Base-by-base conservation (phyloP, 2,888 invertebrate species). In the Xestia ashworthii region DNA sequence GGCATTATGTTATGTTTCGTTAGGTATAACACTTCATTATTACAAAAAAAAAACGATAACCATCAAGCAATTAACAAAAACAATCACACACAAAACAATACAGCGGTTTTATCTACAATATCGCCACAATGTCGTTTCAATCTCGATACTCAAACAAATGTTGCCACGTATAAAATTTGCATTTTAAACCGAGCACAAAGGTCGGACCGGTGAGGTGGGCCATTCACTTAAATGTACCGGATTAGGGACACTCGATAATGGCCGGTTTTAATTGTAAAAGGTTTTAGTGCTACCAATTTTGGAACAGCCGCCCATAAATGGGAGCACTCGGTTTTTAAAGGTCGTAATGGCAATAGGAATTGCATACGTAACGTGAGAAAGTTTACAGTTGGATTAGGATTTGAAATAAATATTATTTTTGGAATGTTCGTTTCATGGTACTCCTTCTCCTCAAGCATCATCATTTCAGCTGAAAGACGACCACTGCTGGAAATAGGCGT, bases 161-260 rank as follows among this genome's bases (percentile, higher is more conserved):
- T 81, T 64, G 55, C 71, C 55, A 76, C 77, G 72, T 86, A 81
- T 87, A 87, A 90, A 91, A 92, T 93, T 93, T 91, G 90, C 93
- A 93, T 92, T 91, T 91, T 89, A 91, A 91, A 91, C 87, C 80
- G 79, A 81, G 90, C 89, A 90, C 92, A 93, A 91, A 93, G 93
- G 91, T 92, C 90, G 89, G 81, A 70, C 83, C 88, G 89, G 91
- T 91, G 93, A 93, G 93, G 92, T 92, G 91, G 90, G 89, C 89
- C 89, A 88, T 91, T 91, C 90, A 88, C 90, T 90, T 90, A 90
- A 93, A 92, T 90, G 91, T 88, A 87, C 90, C 88, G 94, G 93
- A 95, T 95, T 93, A 94, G 89, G 92, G 86, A 91, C 89, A 90
- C 84, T 91, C 92, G 93, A 93, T 94, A 95, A 95, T 94, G 92